Conservation (phyloP, 2,888 invertebrate genomes). For the Odiellus spinosus region DNA sequence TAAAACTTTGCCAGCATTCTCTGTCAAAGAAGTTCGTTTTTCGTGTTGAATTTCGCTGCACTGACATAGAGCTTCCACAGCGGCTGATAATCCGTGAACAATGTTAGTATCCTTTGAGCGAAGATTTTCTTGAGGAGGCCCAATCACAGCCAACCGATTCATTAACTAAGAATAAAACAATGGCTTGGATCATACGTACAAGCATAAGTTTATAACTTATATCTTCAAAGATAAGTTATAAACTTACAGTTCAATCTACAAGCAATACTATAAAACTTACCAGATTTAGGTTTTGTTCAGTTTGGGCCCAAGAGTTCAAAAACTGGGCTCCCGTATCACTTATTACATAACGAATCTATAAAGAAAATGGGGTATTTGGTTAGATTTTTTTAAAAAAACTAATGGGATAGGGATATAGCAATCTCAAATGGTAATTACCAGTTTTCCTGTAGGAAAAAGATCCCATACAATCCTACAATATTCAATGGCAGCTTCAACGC, state of each 20-base stretch:
- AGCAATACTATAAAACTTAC: conserved; percentile 45
- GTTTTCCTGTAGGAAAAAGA: conserved; percentile 75
- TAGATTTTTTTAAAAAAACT: conserved; percentile 1
- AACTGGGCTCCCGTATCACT: conserved; percentile 72
- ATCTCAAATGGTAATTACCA: conserved; percentile 39
- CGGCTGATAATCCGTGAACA: conserved; percentile 66
- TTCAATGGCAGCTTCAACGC: conserved; percentile 85
- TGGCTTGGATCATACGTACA: too few relatives aligned
- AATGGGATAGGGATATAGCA: not conserved
- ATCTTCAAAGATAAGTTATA: too few relatives aligned
- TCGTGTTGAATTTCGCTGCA: conserved; percentile 57
- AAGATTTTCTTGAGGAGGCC: conserved; percentile 39
- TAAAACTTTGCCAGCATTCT: conserved; percentile 34
- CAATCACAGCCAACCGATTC: conserved; percentile 64
- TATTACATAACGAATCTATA: conserved; percentile 56
- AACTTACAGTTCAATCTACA: too few relatives aligned
- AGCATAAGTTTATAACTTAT: too few relatives aligned
- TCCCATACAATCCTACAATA: conserved; percentile 95
- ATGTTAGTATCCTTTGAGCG: conserved; percentile 30
- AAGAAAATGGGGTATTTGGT: conserved; percentile 5
- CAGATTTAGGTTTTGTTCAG: conserved; percentile 71
- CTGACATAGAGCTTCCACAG: conserved; percentile 69
- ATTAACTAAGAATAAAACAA: conserved; percentile 51
- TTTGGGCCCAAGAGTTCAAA: conserved; percentile 64
- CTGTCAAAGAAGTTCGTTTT: conserved; percentile 35